Evolutionary conservation across 2,888 invertebrate species (phyloP).

Genomic region (Cyrtodaria siliqua): DNA sequence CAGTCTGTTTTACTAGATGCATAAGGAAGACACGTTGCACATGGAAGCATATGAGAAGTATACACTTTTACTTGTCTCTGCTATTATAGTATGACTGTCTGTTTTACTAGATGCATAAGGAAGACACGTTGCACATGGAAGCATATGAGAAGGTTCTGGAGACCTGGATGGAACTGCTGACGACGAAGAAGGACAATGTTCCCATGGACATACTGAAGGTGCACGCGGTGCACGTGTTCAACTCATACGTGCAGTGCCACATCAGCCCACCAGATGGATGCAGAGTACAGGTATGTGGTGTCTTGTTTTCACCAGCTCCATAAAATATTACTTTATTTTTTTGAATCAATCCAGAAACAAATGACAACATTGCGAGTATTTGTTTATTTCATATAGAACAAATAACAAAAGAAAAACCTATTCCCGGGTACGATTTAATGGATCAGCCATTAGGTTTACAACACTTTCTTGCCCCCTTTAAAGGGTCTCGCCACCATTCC

Average conservation of each 20-base stretch:
- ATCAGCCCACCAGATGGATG: conserved; percentile 93
- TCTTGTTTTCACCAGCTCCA: no score
- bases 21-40: conserved; percentile 87
- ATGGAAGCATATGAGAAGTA: conserved; percentile 91
- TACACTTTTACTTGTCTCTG: no score
- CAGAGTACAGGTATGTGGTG: conserved; percentile 87
- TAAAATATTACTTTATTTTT: no score
- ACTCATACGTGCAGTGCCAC: conserved; percentile 92
- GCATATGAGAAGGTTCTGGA: conserved; percentile 90
- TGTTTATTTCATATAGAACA: no score
- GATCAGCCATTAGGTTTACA: no score
- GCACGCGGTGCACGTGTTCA: conserved; percentile 89
- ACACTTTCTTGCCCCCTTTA: no score
- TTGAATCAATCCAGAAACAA: no score
- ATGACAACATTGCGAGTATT: no score
- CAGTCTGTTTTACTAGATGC: conserved; percentile 66
- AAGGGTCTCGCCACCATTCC: no score
- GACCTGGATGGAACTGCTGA: conserved; percentile 89
- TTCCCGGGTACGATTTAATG: no score
- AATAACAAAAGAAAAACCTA: no score
- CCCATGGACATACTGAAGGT: conserved; percentile 75
- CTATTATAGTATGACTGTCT: no score
- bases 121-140: conserved; percentile 89
- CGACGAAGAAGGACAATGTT: conserved; percentile 83
- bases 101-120: conserved; percentile 78